Evolutionary conservation across 2,888 invertebrate genomes (phyloP), one percentile per base, ranked within the genome.

Genomic region (Sphecodes monilicornis): DNA sequence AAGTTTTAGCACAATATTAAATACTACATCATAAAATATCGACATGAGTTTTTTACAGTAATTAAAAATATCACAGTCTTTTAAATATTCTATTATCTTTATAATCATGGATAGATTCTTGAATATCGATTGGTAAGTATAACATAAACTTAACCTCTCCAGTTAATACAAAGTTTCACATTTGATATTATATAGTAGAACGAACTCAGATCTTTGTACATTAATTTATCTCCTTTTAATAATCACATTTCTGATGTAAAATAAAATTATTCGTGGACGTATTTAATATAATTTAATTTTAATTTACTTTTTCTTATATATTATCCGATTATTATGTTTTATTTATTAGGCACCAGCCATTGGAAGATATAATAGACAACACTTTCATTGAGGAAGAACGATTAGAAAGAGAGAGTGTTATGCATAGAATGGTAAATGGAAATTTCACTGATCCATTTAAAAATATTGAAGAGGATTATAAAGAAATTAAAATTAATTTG

Each of bases 281-380:
- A 22, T 50, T 22, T 2, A 2, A 8, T 50, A 10, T 22, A 50
- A 54, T 54, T n/a, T 54, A 22, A 32, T 32, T 16, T 16, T 8
- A 32, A 16, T 29, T 32, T 50, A n/a, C 6, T 66, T 22, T 66
- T n/a, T 11, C 18, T 66, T 36, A 22, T 36, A 66, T 10, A 66
- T 36, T 66, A n/a, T 11, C 22, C 10, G 8, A 46, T 18, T 16
- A 5, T 39, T 78, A 32, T 13, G 1, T 43, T 60, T 26, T 22
- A 69, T 76, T 81, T 85, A 87, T 69, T 66, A 94, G 94, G 94
- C 78, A 88, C 76, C 90, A 92, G 43, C 79, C 89, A 11, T 75
- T 94, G 22, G 92, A 93, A 54, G 94, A 94, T 60, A 81, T 94
- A 1, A 60, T 93, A n/a, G 93, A 94, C 22, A 70, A 90, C 57